Percentiles rank a stretch among this genome's conserved stretches.
These are phyloP conservation scores for Zapornia atra DNA, from an alignment of 2,113 vertebrate genomes.

Conservation along the genomic window DNA sequence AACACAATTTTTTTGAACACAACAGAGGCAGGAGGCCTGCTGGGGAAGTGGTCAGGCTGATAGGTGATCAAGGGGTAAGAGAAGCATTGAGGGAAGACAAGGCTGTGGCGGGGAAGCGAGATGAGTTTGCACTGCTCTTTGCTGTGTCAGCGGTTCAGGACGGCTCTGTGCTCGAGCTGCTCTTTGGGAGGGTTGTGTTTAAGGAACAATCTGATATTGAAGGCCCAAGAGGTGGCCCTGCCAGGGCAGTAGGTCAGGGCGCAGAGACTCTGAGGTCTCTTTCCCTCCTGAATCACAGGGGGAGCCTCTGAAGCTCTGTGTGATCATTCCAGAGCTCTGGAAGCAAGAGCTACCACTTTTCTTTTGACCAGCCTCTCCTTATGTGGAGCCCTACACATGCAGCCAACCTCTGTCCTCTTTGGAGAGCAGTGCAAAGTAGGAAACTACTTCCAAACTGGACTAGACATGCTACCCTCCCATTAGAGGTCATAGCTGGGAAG, in stretches of 20 bases:
- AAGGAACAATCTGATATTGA: not conserved
- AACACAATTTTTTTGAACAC: not conserved
- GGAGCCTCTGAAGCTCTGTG: not conserved
- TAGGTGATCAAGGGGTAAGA: slow-evolving; percentile 13
- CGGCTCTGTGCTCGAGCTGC: fast-evolving
- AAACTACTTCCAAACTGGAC: not conserved
- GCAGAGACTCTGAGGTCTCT: not conserved
- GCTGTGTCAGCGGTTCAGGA: not conserved
- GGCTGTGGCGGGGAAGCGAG: not conserved
- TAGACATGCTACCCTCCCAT: too few species aligned
- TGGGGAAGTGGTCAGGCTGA: slow-evolving; percentile 35
- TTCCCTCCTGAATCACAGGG: not conserved
- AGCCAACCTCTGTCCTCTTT: not conserved
- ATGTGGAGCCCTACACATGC: fast-evolving
- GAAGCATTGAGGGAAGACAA: slow-evolving; percentile 33
- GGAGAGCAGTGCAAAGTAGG: not conserved
- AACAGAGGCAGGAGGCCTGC: slow-evolving; percentile 34
- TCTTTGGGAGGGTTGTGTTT: not conserved
- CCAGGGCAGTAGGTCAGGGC: fast-evolving
- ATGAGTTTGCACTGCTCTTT: not conserved
- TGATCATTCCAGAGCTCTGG: not conserved
- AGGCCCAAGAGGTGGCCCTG: not conserved
- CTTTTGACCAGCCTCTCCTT: not conserved
- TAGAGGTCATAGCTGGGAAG: not conserved
- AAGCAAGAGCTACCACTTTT: not conserved